Conservation (phyloP, 2,797 vertebrate genomes). For the Dendrocincla tyrannina region DNA sequence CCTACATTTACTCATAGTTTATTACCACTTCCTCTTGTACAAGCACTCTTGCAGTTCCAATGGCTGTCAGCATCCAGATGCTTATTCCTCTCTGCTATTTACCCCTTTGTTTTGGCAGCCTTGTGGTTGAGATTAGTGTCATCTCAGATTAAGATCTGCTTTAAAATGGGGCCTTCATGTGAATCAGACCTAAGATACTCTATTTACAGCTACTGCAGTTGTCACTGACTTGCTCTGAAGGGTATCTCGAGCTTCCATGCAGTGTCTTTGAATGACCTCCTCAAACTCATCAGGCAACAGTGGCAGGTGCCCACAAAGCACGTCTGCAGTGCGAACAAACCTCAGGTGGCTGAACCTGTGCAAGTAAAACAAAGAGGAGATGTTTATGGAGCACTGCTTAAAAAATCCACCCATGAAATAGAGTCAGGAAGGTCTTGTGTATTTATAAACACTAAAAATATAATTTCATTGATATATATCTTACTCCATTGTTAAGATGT, state of each 20-base stretch:
- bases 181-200: not conserved
- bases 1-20: not conserved
- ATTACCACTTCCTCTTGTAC: not conserved
- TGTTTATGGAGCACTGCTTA: not conserved
- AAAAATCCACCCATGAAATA: accelerated
- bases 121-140: not conserved
- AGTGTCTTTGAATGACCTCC: slow-evolving; percentile 80
- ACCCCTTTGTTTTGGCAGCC: not conserved
- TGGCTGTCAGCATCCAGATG: not conserved
- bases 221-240: slow-evolving; percentile 82
- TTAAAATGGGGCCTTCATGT: not conserved
- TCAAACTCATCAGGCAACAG: slow-evolving; percentile 81
- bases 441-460: not conserved
- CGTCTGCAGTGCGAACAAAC: slow-evolving; percentile 83
- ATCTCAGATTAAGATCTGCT: not conserved
- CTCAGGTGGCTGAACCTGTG: slow-evolving; percentile 83
- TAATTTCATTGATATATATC: not conserved
- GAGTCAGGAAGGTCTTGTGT: not conserved
- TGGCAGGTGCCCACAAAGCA: slow-evolving; percentile 77
- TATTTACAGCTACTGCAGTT: not conserved
- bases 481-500: not conserved
- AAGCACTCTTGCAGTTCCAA: not conserved
- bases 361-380: not conserved
- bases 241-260: slow-evolving; percentile 74
- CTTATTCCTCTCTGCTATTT: not conserved